Percentiles rank a stretch among this genome's conserved stretches.
Evolutionary conservation across 2,797 vertebrate genomes (phyloP).

Genomic region (Urosaurus nigricauda): DNA sequence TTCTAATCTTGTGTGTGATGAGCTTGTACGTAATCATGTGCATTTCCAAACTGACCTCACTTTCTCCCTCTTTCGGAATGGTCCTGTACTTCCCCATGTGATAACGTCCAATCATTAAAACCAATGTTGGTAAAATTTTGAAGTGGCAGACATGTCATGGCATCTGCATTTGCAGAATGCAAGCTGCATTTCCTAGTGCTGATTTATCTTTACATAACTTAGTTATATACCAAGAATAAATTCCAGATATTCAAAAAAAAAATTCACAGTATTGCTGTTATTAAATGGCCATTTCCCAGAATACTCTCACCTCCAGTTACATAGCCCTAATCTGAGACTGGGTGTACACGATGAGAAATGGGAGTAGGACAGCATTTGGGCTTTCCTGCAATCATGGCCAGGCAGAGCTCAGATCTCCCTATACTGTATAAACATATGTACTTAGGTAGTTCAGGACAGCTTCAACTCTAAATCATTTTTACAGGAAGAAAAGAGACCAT

Average conservation of each 20-base stretch:
- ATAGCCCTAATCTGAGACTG: not conserved
- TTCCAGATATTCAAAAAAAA: too few relatives aligned
- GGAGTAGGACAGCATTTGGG: not conserved
- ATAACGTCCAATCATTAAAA: too few relatives aligned
- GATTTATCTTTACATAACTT: not conserved
- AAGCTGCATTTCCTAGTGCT: not conserved
- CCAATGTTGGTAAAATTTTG: too few relatives aligned
- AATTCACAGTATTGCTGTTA: not conserved
- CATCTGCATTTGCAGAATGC: not conserved
- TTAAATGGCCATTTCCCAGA: not conserved
- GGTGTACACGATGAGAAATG: not conserved
- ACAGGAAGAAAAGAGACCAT: too few relatives aligned
- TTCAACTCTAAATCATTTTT: not conserved
- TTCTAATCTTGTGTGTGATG: too few relatives aligned
- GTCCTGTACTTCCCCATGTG: too few relatives aligned
- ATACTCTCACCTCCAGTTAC: not conserved
- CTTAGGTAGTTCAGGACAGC: not conserved
- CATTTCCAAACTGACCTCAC: too few relatives aligned
- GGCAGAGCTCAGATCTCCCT: too few relatives aligned
- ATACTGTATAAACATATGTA: not conserved
- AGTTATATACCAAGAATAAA: too few relatives aligned
- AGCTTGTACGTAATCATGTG: too few relatives aligned
- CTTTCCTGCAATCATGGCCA: not conserved
- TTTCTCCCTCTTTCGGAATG: too few relatives aligned
- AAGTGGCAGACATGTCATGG: too few relatives aligned